phyloP scores from a whole-genome alignment of 2,113 vertebrate genomes.

The Conger conger region DNA sequence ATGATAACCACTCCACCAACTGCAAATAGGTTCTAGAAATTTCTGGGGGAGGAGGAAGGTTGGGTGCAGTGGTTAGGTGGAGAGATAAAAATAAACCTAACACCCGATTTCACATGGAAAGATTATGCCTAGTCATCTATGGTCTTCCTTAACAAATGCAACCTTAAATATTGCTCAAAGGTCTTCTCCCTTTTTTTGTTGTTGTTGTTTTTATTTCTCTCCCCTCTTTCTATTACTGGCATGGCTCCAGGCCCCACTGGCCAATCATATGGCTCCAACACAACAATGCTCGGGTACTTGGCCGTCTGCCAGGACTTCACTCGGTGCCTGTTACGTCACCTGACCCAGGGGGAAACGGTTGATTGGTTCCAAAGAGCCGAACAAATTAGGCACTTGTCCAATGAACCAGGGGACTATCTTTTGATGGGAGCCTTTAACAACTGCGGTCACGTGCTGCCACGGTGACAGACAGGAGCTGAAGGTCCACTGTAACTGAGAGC shows the following conservation, averaged over 20 bases:
- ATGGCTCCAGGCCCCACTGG: conserved; percentile 44
- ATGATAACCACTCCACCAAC: neutral
- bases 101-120: neutral
- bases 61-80: neutral
- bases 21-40: neutral
- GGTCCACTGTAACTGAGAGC: conserved; percentile 1
- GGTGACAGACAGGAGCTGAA: conserved; percentile 11
- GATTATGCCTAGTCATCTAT: neutral
- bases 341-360: conserved; percentile 53
- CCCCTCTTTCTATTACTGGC: conserved; percentile 51
- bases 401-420: conserved; percentile 54
- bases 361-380: conserved; percentile 63
- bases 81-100: neutral
- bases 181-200: conserved; percentile 25
- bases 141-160: conserved; percentile 47
- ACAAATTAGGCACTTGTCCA: conserved; percentile 72
- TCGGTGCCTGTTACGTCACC: conserved; percentile 63
- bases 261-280: conserved; percentile 63
- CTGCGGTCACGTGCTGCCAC: conserved; percentile 37
- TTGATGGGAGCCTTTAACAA: conserved; percentile 43
- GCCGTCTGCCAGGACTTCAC: conserved; percentile 57
- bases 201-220: conserved; percentile 46
- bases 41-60: neutral
- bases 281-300: conserved; percentile 62
- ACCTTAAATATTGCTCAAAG: conserved; percentile 53